These are phyloP conservation scores for Chirona hameri DNA, from an alignment of 2,888 invertebrate species.

Conservation along the genomic window DNA sequence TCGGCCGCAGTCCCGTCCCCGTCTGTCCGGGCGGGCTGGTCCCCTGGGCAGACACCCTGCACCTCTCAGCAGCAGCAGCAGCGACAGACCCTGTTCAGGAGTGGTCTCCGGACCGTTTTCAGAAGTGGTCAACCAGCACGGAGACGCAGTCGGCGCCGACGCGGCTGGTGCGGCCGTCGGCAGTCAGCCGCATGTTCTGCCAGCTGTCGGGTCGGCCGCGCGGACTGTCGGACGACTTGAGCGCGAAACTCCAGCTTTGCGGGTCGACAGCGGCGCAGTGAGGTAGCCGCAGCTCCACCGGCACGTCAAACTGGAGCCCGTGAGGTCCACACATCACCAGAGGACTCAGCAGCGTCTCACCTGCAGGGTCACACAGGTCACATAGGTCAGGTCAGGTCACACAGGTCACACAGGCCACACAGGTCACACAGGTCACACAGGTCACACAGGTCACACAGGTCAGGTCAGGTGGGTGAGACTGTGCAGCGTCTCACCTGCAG, in stretches of 20 bases:
- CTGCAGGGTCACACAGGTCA: constrained; percentile 51
- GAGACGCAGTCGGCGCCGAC: constrained; percentile 78
- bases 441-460: too few relatives aligned
- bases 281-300: constrained; percentile 86
- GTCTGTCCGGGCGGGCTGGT: too few relatives aligned
- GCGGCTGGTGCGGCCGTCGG: constrained; percentile 65
- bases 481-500: too few relatives aligned
- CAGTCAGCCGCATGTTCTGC: constrained; percentile 79
- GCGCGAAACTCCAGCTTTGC: constrained; percentile 53
- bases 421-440: constrained; percentile 28
- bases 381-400: too few relatives aligned
- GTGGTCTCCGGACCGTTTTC: constrained; percentile 63
- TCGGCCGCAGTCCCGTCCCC: too few relatives aligned
- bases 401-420: background rate
- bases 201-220: constrained; percentile 58
- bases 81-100: constrained; percentile 55
- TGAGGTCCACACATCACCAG: constrained; percentile 96
- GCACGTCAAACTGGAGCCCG: constrained; percentile 78
- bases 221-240: constrained; percentile 47
- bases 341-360: constrained; percentile 91
- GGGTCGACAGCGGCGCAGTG: constrained; percentile 54
- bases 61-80: too few relatives aligned
- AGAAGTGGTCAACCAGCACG: constrained; percentile 89
- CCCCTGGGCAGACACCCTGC: too few relatives aligned
- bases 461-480: too few relatives aligned